Conservation (phyloP, 2,113 vertebrate genomes). For the Boleophthalmus pectinirostris region DNA sequence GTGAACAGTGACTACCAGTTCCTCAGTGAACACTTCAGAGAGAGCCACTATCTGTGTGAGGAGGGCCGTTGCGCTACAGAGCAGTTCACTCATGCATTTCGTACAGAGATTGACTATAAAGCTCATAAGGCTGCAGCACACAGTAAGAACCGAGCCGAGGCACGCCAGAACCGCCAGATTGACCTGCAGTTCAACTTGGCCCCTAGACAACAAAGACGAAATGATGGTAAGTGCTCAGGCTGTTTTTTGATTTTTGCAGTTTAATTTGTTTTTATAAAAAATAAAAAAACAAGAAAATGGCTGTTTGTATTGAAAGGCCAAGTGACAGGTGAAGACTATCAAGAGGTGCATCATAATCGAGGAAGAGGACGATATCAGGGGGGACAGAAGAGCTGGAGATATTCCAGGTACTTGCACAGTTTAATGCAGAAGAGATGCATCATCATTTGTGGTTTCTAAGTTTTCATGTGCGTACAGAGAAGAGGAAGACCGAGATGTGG, state of each 20-base stretch:
- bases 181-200: constrained; percentile 93
- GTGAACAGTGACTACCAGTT: constrained; percentile 87
- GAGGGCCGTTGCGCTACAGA: constrained; percentile 91
- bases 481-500: constrained; percentile 90
- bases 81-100: constrained; percentile 97
- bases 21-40: constrained; percentile 93
- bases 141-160: constrained; percentile 95
- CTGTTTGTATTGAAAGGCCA: constrained; percentile 71
- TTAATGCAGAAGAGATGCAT: too few relatives aligned
- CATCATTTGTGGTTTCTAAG: background rate
- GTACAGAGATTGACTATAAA: constrained; percentile 95
- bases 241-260: background rate
- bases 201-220: constrained; percentile 82
- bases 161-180: constrained; percentile 95
- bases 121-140: constrained; percentile 91
- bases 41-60: constrained; percentile 95
- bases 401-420: constrained; percentile 84
- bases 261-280: background rate
- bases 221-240: constrained; percentile 77
- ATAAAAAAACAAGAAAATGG: background rate
- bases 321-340: constrained; percentile 87
- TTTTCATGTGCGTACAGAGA: constrained; percentile 75
- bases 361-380: constrained; percentile 76
- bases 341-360: constrained; percentile 84
- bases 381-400: constrained; percentile 95